Evolutionary conservation across 53 echinoderm and acorn worm species (phyloP).

Genomic region (Apostichopus leukothele): DNA sequence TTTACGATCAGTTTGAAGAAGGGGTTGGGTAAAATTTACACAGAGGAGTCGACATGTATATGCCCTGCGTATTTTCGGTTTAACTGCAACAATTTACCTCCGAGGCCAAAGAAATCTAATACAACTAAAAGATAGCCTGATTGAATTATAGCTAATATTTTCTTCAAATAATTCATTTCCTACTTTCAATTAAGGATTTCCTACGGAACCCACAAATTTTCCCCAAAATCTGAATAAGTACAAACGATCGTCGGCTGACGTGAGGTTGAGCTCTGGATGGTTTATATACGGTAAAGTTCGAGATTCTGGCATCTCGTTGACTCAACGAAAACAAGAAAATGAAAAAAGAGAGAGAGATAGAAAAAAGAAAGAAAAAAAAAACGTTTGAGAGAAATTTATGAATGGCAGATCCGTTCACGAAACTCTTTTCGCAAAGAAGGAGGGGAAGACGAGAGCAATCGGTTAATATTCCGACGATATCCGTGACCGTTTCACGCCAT

Average conservation of each 20-base stretch:
- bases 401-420: not conserved
- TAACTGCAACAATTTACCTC: conserved; percentile 35
- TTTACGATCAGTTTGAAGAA: not conserved
- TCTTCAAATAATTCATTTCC: conserved; percentile 44
- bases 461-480: not conserved
- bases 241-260: not conserved
- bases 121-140: conserved; percentile 30
- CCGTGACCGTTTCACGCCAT: not conserved
- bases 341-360: not conserved
- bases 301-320: not conserved
- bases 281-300: conserved; percentile 21
- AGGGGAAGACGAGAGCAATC: not conserved
- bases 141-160: conserved; percentile 37
- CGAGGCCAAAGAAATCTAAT: conserved; percentile 17
- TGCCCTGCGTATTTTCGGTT: conserved; percentile 14
- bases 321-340: not conserved
- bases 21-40: conserved; percentile 27
- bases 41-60: conserved; percentile 28
- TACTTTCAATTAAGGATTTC: conserved; percentile 46
- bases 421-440: not conserved
- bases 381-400: not conserved
- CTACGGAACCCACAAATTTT: conserved; percentile 42
- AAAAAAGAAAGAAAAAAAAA: not conserved
- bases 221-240: conserved; percentile 20
- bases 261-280: not conserved